Conservation (phyloP, 2,113 vertebrate genomes). For the Sus scrofa region T2T-Sscrofa CM000816.6:17607501-17608000, state of each 20-base stretch:
- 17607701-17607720: neutral
- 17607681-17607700: neutral
- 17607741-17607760: neutral
- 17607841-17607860: neutral
- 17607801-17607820: neutral
- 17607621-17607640: neutral
- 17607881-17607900: neutral
- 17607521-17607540: neutral
- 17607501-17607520: neutral
- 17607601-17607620: fast-evolving
- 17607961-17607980: neutral
- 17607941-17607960: slow-evolving; percentile 72
- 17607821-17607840: neutral
- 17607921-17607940: slow-evolving; percentile 67
- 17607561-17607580: neutral
- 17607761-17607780: neutral
- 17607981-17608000: slow-evolving; percentile 62
- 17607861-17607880: neutral
- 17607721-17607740: neutral
- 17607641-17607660: neutral
- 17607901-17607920: slow-evolving; percentile 45
- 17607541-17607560: neutral
- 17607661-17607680: neutral
- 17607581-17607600: neutral
- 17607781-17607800: neutral